These are phyloP conservation scores for Tachystola acroxantha DNA, from an alignment of 2,888 invertebrate species.

Conservation along the genomic window DNA sequence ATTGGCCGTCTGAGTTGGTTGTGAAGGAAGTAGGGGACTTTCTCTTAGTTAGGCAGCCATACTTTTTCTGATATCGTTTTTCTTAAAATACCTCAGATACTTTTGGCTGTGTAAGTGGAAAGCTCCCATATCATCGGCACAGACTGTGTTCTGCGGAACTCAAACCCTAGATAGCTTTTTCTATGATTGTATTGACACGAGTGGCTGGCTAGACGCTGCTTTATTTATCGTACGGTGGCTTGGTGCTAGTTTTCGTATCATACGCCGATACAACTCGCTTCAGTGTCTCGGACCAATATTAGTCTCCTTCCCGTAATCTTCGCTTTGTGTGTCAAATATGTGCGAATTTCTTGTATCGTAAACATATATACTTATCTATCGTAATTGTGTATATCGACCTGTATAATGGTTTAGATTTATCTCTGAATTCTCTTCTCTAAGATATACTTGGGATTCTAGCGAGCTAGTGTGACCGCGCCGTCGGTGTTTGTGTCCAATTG, in stretches of 20 bases:
- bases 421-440: conserved; percentile 62
- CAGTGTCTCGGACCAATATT: conserved; percentile 76
- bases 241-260: conserved; percentile 68
- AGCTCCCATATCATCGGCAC: no score
- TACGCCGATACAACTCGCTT: conserved; percentile 66
- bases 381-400: conserved; percentile 71
- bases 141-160: conserved; percentile 17
- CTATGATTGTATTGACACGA: conserved; percentile 25
- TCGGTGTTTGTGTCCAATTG: conserved; percentile 60
- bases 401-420: conserved; percentile 75
- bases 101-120: no score
- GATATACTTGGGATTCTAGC: conserved; percentile 48
- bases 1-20: conserved; percentile 29
- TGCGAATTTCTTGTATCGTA: conserved; percentile 73
- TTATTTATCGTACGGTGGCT: conserved; percentile 67
- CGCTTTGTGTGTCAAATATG: conserved; percentile 78
- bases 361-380: conserved; percentile 57
- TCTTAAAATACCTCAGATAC: no score
- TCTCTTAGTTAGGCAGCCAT: no score
- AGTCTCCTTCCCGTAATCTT: conserved; percentile 64
- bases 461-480: conserved; percentile 55
- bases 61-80: no score
- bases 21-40: conserved; percentile 28
- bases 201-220: conserved; percentile 38
- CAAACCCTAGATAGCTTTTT: conserved; percentile 51